Base-by-base conservation (phyloP, 2,797 vertebrate species). In the Manis javanica region DNA sequence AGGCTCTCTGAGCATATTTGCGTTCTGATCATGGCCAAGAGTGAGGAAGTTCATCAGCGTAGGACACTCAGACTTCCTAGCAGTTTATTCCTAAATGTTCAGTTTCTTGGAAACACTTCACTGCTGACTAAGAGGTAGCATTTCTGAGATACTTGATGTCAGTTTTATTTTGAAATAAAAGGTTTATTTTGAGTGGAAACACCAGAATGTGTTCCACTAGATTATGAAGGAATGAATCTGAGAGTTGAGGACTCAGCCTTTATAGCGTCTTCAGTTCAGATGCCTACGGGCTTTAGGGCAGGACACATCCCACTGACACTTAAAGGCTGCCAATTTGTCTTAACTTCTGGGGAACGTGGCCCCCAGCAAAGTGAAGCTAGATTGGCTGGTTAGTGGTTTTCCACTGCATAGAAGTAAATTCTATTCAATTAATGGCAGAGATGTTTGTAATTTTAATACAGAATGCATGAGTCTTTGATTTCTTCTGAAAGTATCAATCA, bases 1-100 rank as follows among this genome's bases (percentile, higher is more conserved):
- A 21, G 21, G 2, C 29, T 3, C 23, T 77, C 39, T 49, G 42
- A 85, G 24, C 6, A 61, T 10, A 34, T 68, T 34, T 31, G 19
- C 6, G 14, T 31, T 7, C 1, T 23, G 3, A n/a, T 3, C 46
- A 6, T 23, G n/a, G 66, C 10, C 16, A 13, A 5, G 21, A 1
- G 8, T 7, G 14, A 46, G 11, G n/a, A 79, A 55, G 23, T 39
- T 51, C 23, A 37, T 46, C 13, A 18, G 24, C 1, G 3, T 10
- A 13, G 19, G 15, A 21, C 12, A 34, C 46, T 68, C 21, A 19
- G 4, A 51, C 49, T n/a, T 59, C 34, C 34, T 21, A 59, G 39
- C 83, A 39, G 11, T 29, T 71, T 72, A n/a, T 61, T 59, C 24
- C 23, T 57, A 57, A 63, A 42, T 7, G 3, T 0, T 0, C 49